Percentiles rank a stretch among this genome's conserved stretches.
Conservation (phyloP, 2,888 invertebrate species). For the Amiota communis region DNA sequence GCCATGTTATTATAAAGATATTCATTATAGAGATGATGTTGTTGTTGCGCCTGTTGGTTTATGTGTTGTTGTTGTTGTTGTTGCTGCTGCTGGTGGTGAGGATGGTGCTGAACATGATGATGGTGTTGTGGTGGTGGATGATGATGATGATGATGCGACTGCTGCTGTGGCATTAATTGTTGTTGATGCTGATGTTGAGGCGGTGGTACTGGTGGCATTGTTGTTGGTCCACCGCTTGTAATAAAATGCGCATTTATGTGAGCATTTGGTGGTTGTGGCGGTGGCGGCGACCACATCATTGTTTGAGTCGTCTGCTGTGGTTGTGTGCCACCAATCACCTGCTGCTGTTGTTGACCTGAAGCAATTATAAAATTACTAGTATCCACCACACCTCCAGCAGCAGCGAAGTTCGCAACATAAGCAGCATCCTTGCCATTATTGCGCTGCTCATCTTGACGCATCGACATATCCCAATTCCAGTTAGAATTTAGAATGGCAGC, state of each 20-base stretch:
- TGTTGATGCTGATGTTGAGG: conserved; percentile 40
- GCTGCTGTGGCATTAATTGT: conserved; percentile 46
- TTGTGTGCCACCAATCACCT: conserved; percentile 8
- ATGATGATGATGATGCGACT: conserved; percentile 46
- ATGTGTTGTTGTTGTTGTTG: conserved; percentile 35
- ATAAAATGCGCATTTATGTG: conserved; percentile 30
- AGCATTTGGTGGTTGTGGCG: not conserved
- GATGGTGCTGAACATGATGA: conserved; percentile 13
- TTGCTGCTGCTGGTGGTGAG: conserved; percentile 37
- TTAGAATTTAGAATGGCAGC: conserved; percentile 24
- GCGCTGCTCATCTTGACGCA: conserved; percentile 57
- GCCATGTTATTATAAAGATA: conserved; percentile 59
- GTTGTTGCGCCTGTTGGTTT: conserved; percentile 42
- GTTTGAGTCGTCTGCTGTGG: conserved; percentile 24
- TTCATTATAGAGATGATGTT: conserved; percentile 61
- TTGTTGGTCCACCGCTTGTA: not conserved
- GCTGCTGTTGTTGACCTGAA: conserved; percentile 50
- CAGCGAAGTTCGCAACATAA: conserved; percentile 21
- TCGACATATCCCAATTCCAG: conserved; percentile 49
- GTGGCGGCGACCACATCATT: conserved; percentile 3
- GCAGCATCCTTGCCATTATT: conserved; percentile 42
- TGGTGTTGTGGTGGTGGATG: conserved; percentile 35
- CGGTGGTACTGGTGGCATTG: not conserved
- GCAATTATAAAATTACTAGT: conserved; percentile 51
- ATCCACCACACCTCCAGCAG: conserved; percentile 40